These are phyloP conservation scores for Galeruca laticollis DNA, from an alignment of 2,888 invertebrate species.

Conservation along the genomic window DNA sequence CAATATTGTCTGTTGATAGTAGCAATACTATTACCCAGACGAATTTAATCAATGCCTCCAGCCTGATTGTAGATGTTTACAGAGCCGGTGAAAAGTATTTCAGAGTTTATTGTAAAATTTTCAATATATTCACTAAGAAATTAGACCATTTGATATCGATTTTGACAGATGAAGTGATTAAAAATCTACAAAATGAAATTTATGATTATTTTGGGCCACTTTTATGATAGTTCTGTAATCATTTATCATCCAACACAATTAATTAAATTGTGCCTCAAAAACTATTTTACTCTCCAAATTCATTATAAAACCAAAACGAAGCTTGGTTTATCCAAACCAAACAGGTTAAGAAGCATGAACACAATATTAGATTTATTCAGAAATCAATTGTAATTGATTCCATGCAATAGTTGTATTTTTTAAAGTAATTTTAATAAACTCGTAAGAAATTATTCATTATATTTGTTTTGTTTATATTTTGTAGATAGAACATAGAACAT, in stretches of 20 bases:
- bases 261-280: constrained; percentile 24
- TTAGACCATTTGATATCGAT: no score
- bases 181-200: no score
- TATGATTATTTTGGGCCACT: constrained; percentile 23
- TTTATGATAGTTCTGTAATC: constrained; percentile 23
- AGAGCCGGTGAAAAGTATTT: constrained; percentile 15
- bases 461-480: no score
- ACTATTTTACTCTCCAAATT: constrained; percentile 11
- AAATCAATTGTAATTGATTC: no score
- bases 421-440: no score
- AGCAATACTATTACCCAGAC: constrained; percentile 12
- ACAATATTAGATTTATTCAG: no score
- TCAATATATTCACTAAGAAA: neutral
- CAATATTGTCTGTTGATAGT: constrained; percentile 21
- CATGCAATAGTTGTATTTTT: no score
- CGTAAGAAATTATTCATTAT: no score
- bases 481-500: no score
- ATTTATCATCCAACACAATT: constrained; percentile 19
- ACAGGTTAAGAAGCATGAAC: no score
- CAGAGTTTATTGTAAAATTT: constrained; percentile 8
- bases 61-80: constrained; percentile 1
- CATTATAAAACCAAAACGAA: constrained; percentile 13
- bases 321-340: no score
- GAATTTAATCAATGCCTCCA: constrained; percentile 6
- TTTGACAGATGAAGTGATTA: no score